Base-by-base conservation (phyloP, 1,140 invertebrate species). In the Meteorus sp. region DNA sequence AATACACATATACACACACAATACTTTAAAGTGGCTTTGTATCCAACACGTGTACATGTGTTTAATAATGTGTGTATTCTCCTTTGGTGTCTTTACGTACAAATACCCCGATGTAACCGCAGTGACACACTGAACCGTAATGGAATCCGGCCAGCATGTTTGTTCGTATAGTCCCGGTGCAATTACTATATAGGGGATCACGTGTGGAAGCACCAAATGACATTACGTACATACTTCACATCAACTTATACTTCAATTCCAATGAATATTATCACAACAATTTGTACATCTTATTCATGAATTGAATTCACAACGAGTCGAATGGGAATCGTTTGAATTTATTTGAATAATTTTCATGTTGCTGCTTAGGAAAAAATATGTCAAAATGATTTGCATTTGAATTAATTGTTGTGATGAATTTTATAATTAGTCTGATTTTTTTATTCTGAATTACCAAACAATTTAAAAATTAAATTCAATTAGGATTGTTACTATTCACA, bases 111-210 rank as follows among this genome's bases (percentile, higher is more conserved):
- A 54, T 64, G 3, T 68, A 64, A 71, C 64, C 33, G 25, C 43
- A 68, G 66, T 71, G 66, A 71, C 69, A 69, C 60, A 67, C 59
- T 69, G 56, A 71, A 69, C 68, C 61, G 56, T 66, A 60, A 39
- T 39, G 47, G 62, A 68, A 71, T 63, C 56, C 39, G 59, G 53
- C 51, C 43, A 47, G 29, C 33, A 19, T 58, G 56, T 55, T 47
- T 44, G 17, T 56, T 29, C 19, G 45, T 31, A 15, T 15, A 60
- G 56, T 59, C 55, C 52, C 62, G 50, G 29, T 55, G 41, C 31
- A 37, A 15, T 22, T 33, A 59, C 27, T 4, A 29, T 29, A n/a
- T n/a, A n/a, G n/a, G 27, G 27, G 35, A 39, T 39, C 35, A 39
- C 35, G 15, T 5, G 35, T 13, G 11, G 3, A 15, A n/a, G 35